Conservation (phyloP, 2,113 vertebrate species). For the Lophotis ruficrista region DNA sequence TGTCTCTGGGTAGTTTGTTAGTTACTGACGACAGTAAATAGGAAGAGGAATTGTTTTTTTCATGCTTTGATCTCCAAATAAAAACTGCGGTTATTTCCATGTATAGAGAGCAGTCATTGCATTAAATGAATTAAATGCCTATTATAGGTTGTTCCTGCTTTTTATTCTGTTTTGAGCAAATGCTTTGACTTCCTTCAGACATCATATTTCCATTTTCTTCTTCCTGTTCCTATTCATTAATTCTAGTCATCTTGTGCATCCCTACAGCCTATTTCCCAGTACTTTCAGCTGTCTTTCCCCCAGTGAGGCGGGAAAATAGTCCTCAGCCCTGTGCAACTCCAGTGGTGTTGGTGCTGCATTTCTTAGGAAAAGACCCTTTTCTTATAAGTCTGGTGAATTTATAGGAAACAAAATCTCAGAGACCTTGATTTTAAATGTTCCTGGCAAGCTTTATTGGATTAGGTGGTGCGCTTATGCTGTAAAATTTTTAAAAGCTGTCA, state of each 20-base stretch:
- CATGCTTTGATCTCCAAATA: not conserved
- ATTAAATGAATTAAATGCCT: not conserved
- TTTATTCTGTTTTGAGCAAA: not conserved
- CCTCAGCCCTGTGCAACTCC: not conserved
- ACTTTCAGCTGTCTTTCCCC: not conserved
- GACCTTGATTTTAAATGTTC: constrained; percentile 6
- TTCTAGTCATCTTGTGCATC: not conserved
- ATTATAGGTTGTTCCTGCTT: not conserved
- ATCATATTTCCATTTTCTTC: not conserved
- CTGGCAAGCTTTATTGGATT: constrained; percentile 34
- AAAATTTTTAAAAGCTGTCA: constrained; percentile 29
- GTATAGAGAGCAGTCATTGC: not conserved
- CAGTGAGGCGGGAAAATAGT: not conserved
- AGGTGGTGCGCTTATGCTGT: not conserved
- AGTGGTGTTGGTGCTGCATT: not conserved
- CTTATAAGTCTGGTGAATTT: not conserved
- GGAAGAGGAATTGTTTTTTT: not conserved
- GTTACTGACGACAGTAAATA: not conserved
- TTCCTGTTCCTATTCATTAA: not conserved
- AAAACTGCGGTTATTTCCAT: not conserved
- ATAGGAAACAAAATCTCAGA: not conserved
- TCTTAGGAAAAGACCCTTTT: not conserved
- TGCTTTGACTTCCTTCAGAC: constrained; percentile 8
- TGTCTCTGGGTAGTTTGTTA: not conserved
- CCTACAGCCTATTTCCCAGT: not conserved